These are phyloP conservation scores for Microtus montanus DNA, from an alignment of 2,113 vertebrate genomes.

Conservation along the genomic window DNA sequence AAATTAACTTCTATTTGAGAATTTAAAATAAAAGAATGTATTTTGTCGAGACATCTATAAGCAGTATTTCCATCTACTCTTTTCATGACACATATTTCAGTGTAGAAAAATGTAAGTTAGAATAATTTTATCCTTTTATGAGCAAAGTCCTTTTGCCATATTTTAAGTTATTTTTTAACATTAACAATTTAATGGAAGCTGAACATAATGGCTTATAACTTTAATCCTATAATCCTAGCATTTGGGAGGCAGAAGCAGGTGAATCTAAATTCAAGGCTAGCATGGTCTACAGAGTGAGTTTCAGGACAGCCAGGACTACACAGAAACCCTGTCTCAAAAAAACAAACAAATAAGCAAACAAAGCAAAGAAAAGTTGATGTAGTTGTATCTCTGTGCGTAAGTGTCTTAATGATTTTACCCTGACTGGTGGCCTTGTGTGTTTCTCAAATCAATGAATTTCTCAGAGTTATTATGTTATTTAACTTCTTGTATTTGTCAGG, in stretches of 20 bases:
- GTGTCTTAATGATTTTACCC: background rate
- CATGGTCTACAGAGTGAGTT: no score
- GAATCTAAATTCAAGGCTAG: no score
- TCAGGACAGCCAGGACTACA: no score
- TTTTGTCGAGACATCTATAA: background rate
- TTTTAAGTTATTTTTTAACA: background rate
- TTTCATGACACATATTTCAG: no score
- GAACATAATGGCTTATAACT: background rate
- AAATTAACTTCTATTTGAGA: background rate
- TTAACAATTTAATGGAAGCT: background rate
- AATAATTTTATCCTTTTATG: background rate
- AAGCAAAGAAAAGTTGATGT: background rate
- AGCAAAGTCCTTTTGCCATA: background rate
- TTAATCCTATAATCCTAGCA: background rate
- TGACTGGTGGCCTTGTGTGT: background rate
- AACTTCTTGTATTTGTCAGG: background rate
- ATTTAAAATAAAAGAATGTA: constrained; percentile 45
- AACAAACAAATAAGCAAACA: background rate
- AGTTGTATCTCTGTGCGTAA: background rate
- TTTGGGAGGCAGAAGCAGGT: no score
- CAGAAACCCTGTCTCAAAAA: background rate
- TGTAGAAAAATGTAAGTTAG: no score
- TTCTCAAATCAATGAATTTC: background rate
- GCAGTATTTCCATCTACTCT: background rate
- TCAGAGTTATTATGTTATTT: background rate